phyloP scores from a whole-genome alignment of 2,888 invertebrate genomes.

The Laothoe populi region DNA sequence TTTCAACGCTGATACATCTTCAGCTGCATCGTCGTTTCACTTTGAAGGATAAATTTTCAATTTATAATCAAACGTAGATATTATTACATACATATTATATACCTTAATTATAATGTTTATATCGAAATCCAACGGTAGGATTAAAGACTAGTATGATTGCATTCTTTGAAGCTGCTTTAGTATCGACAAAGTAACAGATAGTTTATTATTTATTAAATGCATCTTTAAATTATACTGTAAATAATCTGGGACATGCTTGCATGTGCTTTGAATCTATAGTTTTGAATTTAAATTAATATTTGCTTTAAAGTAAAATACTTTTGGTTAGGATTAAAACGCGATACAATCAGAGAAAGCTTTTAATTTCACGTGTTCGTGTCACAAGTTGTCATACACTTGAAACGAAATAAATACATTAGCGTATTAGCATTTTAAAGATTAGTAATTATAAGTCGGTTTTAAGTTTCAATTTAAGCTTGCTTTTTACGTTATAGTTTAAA shows the following conservation, averaged over 20 bases:
- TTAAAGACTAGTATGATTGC: no score
- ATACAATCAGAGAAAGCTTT: constrained; percentile 11
- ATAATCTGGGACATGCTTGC: background rate
- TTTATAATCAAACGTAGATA: no score
- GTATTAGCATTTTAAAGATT: constrained; percentile 7
- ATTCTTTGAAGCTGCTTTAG: no score
- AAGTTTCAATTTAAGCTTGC: background rate
- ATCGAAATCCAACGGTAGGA: no score
- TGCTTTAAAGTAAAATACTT: background rate
- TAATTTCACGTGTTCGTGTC: constrained; percentile 5
- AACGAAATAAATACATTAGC: background rate
- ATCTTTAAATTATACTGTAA: background rate
- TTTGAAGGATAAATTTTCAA: no score
- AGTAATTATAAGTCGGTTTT: background rate
- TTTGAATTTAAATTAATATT: background rate
- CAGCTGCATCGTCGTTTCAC: no score
- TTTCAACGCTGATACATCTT: no score
- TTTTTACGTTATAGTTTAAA: background rate
- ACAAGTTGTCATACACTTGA: constrained; percentile 4
- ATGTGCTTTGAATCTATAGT: constrained; percentile 1
- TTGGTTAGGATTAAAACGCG: background rate
- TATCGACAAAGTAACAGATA: no score
- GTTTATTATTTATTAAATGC: no score
- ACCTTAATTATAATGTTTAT: no score
- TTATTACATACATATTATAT: no score